Percentiles rank a stretch among this genome's conserved stretches.
Evolutionary conservation across 2,113 vertebrate species (phyloP).

Genomic region (Saccopteryx leptura): DNA sequence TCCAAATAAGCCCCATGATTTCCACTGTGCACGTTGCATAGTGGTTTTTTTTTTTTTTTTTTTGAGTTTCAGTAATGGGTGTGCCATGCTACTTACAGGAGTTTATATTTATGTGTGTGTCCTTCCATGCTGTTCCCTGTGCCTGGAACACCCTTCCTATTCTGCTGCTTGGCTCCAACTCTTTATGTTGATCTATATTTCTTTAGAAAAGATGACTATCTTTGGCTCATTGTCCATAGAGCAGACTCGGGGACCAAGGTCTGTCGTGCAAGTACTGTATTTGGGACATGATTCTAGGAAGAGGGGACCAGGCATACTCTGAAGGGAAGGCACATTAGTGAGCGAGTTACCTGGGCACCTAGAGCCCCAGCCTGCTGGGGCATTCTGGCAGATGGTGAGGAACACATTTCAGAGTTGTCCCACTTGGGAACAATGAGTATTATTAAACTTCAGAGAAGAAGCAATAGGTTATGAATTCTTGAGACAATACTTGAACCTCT

Average conservation of each 20-base stretch:
- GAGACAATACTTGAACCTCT: not conserved
- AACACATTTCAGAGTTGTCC: not conserved
- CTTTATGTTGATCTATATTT: not conserved
- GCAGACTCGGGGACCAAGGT: not conserved
- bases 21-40: not conserved
- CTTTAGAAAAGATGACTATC: not conserved
- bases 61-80: not conserved
- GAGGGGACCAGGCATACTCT: not conserved
- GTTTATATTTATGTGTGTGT: not conserved
- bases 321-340: not conserved
- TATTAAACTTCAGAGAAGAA: conserved; percentile 35
- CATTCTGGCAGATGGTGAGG: not conserved
- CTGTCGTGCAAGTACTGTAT: not conserved
- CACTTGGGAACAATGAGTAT: not conserved
- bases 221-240: not conserved
- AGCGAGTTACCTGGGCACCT: not conserved
- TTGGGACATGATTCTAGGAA: not conserved
- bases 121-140: not conserved
- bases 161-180: not conserved
- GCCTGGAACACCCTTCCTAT: not conserved
- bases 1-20: not conserved
- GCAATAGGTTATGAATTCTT: not conserved
- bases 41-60: too few relatives aligned
- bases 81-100: not conserved
- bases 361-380: not conserved